phyloP scores from a whole-genome alignment of 2,113 vertebrate genomes.

The Burhinus bistriatus region DNA sequence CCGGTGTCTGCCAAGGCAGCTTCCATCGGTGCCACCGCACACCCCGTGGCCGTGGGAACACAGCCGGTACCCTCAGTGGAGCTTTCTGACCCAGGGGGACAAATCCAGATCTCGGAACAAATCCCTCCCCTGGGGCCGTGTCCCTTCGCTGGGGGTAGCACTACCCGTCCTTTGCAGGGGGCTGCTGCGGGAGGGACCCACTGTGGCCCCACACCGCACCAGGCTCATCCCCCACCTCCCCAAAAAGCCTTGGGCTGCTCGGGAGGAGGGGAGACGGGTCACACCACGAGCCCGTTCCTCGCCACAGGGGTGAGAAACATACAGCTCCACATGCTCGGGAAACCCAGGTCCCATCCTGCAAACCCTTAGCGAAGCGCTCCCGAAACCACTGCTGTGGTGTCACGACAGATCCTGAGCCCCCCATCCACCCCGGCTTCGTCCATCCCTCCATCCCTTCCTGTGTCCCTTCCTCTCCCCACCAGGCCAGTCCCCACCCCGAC shows the following conservation, averaged over 20 bases:
- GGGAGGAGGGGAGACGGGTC: rapidly evolving
- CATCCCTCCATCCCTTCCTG: no score
- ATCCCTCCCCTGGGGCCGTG: rapidly evolving
- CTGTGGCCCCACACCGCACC: rapidly evolving
- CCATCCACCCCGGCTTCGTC: no score
- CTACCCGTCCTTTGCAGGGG: no score
- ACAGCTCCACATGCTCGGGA: not conserved
- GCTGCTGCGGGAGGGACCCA: not conserved
- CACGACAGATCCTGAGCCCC: rapidly evolving
- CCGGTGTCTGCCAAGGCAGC: not conserved
- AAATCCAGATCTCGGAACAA: not conserved
- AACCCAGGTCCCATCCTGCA: not conserved
- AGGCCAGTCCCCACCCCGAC: no score
- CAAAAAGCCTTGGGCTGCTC: not conserved
- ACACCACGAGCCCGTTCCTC: rapidly evolving
- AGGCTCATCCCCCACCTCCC: not conserved
- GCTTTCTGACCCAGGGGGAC: not conserved
- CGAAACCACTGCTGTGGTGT: rapidly evolving
- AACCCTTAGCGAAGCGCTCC: rapidly evolving
- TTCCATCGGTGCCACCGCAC: not conserved
- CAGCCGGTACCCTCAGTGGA: rapidly evolving
- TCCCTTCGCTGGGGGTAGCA: not conserved
- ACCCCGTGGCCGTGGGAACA: not conserved
- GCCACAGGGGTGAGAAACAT: rapidly evolving
- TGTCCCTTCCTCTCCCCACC: no score